Evolutionary conservation across 53 echinoderm and acorn worm species (phyloP).

Genomic region (Patiria pectinifera): DNA sequence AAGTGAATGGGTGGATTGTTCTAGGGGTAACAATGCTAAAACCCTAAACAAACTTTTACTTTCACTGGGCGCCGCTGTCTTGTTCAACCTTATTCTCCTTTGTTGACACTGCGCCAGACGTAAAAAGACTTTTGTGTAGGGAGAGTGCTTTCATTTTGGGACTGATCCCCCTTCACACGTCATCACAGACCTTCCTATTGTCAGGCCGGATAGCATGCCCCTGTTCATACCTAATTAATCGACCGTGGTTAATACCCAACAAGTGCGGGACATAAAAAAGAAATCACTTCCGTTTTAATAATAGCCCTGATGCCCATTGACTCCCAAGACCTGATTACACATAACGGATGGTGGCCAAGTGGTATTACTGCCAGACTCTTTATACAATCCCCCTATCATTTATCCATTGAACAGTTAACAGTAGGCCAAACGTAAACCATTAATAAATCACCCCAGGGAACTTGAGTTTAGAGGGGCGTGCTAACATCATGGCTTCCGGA

Average conservation of each 20-base stretch:
- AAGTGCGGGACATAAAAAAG: constrained; percentile 6
- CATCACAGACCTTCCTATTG: constrained; percentile 37
- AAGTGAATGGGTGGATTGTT: constrained; percentile 36
- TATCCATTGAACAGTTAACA: constrained; percentile 2
- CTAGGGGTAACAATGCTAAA: not conserved
- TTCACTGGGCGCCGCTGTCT: not conserved
- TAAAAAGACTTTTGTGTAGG: not conserved
- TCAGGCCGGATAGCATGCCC: not conserved
- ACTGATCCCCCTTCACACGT: not conserved
- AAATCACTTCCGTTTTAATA: constrained; percentile 51
- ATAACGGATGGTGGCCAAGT: not conserved
- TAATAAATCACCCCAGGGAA: constrained; percentile 5
- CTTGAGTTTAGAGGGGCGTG: constrained; percentile 28
- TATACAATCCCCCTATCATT: constrained; percentile 33
- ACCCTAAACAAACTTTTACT: constrained; percentile 35
- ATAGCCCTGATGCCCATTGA: not conserved
- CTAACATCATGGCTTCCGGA: constrained; percentile 48
- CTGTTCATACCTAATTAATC: constrained; percentile 44
- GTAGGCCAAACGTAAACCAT: not conserved
- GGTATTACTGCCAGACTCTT: not conserved
- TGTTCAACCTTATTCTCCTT: not conserved
- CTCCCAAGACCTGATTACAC: not conserved
- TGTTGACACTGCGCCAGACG: not conserved
- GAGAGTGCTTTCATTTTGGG: not conserved
- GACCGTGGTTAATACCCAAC: constrained; percentile 33